These are phyloP conservation scores for Thalassarche chlororhynchos DNA, from an alignment of 2,113 vertebrate species.

Conservation along the genomic window DNA sequence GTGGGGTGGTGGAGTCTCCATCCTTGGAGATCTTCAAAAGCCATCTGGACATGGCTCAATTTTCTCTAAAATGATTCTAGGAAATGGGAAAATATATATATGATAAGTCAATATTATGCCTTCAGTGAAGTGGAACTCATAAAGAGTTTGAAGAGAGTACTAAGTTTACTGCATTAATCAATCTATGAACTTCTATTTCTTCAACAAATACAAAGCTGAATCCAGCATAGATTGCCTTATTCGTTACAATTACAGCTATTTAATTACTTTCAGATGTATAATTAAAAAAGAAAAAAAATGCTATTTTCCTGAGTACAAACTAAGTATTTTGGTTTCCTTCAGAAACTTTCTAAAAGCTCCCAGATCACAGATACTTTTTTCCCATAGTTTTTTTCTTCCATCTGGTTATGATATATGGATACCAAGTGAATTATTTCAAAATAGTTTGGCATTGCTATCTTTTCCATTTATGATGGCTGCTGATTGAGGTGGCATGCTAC, in stretches of 20 bases:
- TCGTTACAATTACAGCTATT: not conserved
- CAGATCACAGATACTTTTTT: not conserved
- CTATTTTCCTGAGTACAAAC: not conserved
- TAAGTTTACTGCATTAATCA: not conserved
- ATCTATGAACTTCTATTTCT: not conserved
- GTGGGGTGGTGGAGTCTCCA: not conserved
- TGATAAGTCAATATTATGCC: not conserved
- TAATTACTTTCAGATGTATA: not conserved
- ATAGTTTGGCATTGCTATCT: not conserved
- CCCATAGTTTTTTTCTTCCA: not conserved
- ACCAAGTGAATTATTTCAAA: not conserved
- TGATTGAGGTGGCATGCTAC: not conserved
- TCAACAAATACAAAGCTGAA: not conserved
- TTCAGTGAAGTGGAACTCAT: not conserved
- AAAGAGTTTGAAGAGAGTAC: not conserved
- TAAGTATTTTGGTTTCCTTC: not conserved
- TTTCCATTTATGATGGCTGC: not conserved
- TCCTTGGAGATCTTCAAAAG: not conserved
- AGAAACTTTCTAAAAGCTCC: not conserved
- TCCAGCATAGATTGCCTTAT: not conserved
- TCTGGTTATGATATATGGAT: not conserved
- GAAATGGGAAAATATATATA: not conserved
- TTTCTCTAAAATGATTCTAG: not conserved
- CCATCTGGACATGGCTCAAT: not conserved
- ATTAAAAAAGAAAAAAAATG: not conserved